phyloP scores from a whole-genome alignment of 2,888 invertebrate species.

The Clistopyga incitator region DNA sequence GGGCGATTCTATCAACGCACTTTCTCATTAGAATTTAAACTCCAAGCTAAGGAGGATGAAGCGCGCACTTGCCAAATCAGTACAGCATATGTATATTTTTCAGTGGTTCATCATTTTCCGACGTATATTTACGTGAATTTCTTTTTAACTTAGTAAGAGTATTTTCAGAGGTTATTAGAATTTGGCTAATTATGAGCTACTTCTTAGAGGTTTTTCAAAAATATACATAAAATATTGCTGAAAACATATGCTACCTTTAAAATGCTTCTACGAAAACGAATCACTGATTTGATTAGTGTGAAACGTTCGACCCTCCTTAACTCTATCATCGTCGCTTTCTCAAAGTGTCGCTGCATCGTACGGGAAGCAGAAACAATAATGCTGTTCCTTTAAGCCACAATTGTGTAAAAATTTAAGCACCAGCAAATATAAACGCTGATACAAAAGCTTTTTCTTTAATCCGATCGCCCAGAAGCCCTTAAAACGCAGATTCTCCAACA shows the following conservation, averaged over 20 bases:
- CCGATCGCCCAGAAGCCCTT: constrained; percentile 6
- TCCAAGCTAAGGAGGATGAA: neutral
- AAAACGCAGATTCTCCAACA: neutral
- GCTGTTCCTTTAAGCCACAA: neutral
- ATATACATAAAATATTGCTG: no score
- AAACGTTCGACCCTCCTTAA: neutral
- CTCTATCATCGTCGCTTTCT: neutral
- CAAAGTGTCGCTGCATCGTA: constrained; percentile 5
- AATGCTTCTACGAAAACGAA: neutral
- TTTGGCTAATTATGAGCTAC: no score
- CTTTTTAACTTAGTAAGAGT: no score
- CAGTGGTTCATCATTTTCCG: no score
- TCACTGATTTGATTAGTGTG: neutral
- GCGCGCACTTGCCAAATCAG: neutral
- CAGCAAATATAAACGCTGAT: neutral
- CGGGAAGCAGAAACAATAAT: constrained; percentile 46
- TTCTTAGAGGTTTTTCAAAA: no score
- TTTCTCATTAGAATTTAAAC: neutral
- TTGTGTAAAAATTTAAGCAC: constrained; percentile 5
- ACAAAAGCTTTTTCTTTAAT: constrained; percentile 2
- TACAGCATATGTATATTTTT: neutral
- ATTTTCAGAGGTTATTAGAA: no score
- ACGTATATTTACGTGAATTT: no score
- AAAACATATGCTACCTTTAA: no score
- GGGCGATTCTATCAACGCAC: constrained; percentile 15